These are phyloP conservation scores for Autographa pulchrina DNA, from an alignment of 2,888 invertebrate genomes.

Conservation along the genomic window DNA sequence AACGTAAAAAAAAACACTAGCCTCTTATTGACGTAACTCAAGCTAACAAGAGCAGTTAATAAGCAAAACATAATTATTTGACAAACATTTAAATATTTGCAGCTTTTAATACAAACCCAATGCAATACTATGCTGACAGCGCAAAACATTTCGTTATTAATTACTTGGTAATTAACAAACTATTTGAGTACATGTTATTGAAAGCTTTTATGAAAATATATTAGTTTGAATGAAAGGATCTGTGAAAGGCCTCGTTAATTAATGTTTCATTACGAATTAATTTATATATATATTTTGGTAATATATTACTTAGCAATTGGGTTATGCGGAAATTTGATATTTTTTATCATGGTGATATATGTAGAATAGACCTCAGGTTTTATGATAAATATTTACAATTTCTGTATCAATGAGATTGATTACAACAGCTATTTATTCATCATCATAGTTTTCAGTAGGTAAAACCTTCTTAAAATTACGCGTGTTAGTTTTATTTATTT, in stretches of 20 bases:
- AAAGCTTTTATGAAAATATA: slow-evolving; percentile 36
- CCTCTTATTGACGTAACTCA: too few relatives aligned
- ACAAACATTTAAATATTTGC: slow-evolving; percentile 25
- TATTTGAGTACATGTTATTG: slow-evolving; percentile 33
- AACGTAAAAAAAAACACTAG: too few relatives aligned
- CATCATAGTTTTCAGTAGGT: too few relatives aligned
- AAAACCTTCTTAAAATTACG: too few relatives aligned
- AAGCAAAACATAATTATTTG: slow-evolving; percentile 23
- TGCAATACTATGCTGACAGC: slow-evolving; percentile 16
- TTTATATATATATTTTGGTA: neutral
- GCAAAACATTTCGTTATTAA: slow-evolving; percentile 31
- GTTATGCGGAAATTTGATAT: too few relatives aligned
- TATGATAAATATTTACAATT: too few relatives aligned
- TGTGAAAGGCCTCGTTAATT: slow-evolving; percentile 36
- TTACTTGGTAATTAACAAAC: slow-evolving; percentile 39
- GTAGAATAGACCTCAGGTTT: too few relatives aligned
- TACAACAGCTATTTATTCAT: too few relatives aligned
- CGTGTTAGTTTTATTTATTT: too few relatives aligned
- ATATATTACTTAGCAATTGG: neutral
- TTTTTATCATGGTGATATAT: too few relatives aligned
- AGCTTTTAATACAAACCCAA: slow-evolving; percentile 14
- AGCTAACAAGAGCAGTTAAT: neutral
- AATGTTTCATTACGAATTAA: slow-evolving; percentile 29
- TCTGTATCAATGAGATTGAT: too few relatives aligned
- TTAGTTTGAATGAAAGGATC: slow-evolving; percentile 16